A percentile compares a stretch with the other conserved stretches of the same genome.
Conservation (phyloP, 2,113 vertebrate species). For the Pseudonaja textilis region DNA sequence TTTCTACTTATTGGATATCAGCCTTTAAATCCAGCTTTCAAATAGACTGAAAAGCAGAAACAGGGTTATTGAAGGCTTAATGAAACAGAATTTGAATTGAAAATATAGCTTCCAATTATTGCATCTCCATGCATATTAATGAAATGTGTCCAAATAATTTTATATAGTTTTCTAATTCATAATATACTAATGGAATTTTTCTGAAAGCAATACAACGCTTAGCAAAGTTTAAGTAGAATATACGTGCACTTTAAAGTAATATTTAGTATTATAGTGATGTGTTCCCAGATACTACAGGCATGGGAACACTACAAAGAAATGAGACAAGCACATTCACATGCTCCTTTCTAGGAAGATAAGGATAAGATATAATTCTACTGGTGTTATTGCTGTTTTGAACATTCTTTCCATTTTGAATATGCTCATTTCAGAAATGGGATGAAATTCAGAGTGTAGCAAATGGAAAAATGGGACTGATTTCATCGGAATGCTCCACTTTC, state of each 20-base stretch:
- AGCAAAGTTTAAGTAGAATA: not conserved
- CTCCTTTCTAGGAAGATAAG: not conserved
- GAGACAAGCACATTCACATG: not conserved
- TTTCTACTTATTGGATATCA: not conserved
- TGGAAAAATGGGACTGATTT: no score
- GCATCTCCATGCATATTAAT: not conserved
- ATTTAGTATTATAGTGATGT: not conserved
- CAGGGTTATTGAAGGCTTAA: not conserved
- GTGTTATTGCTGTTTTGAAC: no score
- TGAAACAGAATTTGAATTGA: not conserved
- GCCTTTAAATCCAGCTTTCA: not conserved
- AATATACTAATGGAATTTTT: not conserved
- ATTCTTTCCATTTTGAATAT: no score
- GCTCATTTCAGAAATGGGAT: no score
- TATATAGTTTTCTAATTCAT: not conserved
- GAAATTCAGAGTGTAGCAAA: no score
- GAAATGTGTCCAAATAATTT: not conserved
- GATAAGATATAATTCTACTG: no score
- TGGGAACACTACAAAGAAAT: not conserved
- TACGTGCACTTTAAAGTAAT: not conserved
- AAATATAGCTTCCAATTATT: not conserved
- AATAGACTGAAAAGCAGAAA: not conserved
- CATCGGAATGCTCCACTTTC: no score
- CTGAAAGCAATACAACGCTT: not conserved
- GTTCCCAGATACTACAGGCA: not conserved